Base-by-base conservation (phyloP, 2,888 invertebrate genomes). In the Anaspis maculata region DNA sequence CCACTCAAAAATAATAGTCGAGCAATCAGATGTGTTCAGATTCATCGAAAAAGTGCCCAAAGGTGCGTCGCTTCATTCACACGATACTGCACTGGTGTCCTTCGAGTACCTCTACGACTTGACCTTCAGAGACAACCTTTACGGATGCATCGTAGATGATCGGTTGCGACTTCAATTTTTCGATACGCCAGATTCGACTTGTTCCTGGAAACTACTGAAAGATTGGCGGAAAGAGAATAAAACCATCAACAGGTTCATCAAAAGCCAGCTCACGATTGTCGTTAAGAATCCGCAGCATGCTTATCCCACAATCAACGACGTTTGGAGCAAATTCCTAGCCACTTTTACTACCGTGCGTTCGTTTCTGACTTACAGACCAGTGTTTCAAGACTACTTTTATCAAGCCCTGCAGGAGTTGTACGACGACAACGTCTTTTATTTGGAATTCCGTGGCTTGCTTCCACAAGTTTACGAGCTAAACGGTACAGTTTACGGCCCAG, bases 21-120 rank as follows among this genome's bases (percentile, higher is more conserved):
- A 71, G 3, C 45, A 67, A 0, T 82, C 83, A 0, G 67, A 73
- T 39, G 75, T 85, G 0, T 85, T 76, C 51, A 61, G 72, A 44
- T 68, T 83, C 4, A 72, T 87, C 7, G 66, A 71, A 38, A 61
- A 64, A 16, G 73, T 87, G 71, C 86, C 87, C 0, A 87, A 87
- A 62, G 87, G 83, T 2, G 81, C 74, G 68, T 71, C 11, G 54
- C 27, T 84, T 15, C 84, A 84, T 57, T 67, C 74, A 0, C 85
- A 84, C 51, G 79, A 81, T 44, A 74, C 74, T 31, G 76, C 76
- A 0, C 56, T 83, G 1, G 67, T 73, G 9, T 77, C 76, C 3
- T 64, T 73, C 0, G 74, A 79, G 31, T 81, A 71, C 41, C 47
- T 83, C 0, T 56, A 78, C 32, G 71, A 76, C 22, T 48, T 83